phyloP scores from a whole-genome alignment of 2,113 vertebrate species.

The Psilopsiagon aurifrons region DNA sequence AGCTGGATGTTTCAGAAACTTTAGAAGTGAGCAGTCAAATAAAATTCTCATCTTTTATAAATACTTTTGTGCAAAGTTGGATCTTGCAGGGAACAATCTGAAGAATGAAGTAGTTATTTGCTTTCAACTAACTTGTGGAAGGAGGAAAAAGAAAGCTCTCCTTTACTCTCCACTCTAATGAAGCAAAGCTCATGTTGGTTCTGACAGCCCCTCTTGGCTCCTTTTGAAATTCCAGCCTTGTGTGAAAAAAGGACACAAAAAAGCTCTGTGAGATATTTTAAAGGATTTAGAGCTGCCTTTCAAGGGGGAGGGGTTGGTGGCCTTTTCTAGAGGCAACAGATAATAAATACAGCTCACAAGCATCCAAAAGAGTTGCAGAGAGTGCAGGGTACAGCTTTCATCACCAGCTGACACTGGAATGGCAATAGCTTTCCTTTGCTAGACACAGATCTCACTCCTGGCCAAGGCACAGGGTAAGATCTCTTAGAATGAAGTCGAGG shows the following conservation, averaged over 20 bases:
- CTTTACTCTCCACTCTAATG: conserved; percentile 40
- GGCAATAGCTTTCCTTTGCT: background rate
- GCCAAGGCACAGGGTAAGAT: background rate
- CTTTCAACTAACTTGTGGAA: conserved; percentile 35
- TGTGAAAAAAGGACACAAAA: conserved; percentile 59
- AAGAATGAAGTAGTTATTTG: conserved; percentile 47
- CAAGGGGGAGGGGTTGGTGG: conserved; percentile 30
- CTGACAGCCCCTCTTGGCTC: conserved; percentile 3
- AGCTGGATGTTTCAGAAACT: conserved; percentile 56
- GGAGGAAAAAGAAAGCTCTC: conserved; percentile 38
- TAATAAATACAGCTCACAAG: background rate
- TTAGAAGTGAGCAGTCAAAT: conserved; percentile 59
- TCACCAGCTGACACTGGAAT: background rate
- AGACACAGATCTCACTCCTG: background rate
- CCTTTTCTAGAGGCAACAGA: conserved; percentile 39
- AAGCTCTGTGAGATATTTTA: conserved; percentile 57
- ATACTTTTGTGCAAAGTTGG: conserved; percentile 50
- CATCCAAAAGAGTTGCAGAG: conserved; percentile 7
- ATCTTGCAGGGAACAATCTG: conserved; percentile 19
- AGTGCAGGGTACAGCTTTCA: background rate
- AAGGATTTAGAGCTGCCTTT: conserved; percentile 55
- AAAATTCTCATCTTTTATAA: conserved; percentile 59
- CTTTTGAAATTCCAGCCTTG: conserved; percentile 48
- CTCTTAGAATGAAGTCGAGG: background rate
- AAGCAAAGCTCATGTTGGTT: conserved; percentile 51